These are phyloP conservation scores for Unio pictorum DNA, from an alignment of 2,888 invertebrate genomes.

Conservation along the genomic window DNA sequence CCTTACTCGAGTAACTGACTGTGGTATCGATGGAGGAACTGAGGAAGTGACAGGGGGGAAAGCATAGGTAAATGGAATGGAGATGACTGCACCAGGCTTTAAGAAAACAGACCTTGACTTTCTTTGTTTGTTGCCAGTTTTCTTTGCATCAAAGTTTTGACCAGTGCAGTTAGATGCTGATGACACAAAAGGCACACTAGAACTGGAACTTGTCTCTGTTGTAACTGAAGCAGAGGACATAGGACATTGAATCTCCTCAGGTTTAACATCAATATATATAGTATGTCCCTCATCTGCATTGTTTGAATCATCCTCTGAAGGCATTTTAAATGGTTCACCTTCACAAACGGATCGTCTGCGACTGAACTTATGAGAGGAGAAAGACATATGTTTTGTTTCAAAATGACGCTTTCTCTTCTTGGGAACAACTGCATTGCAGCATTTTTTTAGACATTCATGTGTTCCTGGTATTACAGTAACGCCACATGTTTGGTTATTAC, in stretches of 20 bases:
- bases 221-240: no score
- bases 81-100: slow-evolving; percentile 46
- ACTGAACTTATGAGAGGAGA: slow-evolving; percentile 7
- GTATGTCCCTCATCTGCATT: slow-evolving; percentile 10
- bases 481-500: slow-evolving; percentile 54
- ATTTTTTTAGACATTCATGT: slow-evolving; percentile 55
- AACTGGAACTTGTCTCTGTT: slow-evolving; percentile 1
- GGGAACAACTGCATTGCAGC: slow-evolving; percentile 65
- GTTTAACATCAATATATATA: slow-evolving; percentile 55
- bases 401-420: slow-evolving; percentile 67
- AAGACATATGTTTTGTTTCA: slow-evolving; percentile 48
- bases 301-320: background rate
- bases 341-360: slow-evolving; percentile 3
- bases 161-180: no score
- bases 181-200: slow-evolving; percentile 4
- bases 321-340: background rate
- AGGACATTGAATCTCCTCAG: slow-evolving; percentile 11
- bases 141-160: no score
- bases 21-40: slow-evolving; percentile 7
- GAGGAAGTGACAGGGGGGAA: slow-evolving; percentile 11
- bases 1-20: background rate
- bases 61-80: slow-evolving; percentile 51
- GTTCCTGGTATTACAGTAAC: slow-evolving; percentile 58
- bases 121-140: slow-evolving; percentile 6
- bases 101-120: slow-evolving; percentile 43